Evolutionary conservation across 2,888 invertebrate species (phyloP).

Genomic region (Dolichomitus sp.): DNA sequence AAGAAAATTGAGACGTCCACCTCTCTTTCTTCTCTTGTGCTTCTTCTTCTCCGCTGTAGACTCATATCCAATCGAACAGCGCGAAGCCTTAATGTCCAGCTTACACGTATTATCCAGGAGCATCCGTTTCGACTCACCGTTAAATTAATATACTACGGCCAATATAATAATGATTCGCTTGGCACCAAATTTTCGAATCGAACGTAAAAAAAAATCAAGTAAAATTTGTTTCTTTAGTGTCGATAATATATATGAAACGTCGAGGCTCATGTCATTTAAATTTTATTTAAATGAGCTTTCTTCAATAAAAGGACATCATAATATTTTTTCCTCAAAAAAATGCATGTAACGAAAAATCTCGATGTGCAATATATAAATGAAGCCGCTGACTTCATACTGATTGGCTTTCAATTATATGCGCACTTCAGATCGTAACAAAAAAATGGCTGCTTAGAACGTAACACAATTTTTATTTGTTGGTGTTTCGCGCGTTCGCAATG

Average conservation of each 20-base stretch:
- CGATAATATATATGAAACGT: constrained; percentile 27
- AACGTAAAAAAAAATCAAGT: not conserved
- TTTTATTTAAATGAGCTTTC: not conserved
- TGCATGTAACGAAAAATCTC: too few relatives aligned
- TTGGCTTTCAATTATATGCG: not conserved
- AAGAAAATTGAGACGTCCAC: constrained; percentile 84
- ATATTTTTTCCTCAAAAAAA: too few relatives aligned
- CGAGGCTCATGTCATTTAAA: constrained; percentile 1
- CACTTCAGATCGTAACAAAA: not conserved
- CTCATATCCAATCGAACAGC: constrained; percentile 78
- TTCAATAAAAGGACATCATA: not conserved
- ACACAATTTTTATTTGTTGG: not conserved
- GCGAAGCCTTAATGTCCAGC: constrained; percentile 76
- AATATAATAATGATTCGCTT: constrained; percentile 55
- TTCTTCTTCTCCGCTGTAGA: constrained; percentile 52
- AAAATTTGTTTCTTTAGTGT: not conserved
- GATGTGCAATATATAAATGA: too few relatives aligned
- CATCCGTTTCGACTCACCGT: constrained; percentile 47
- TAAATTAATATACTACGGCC: constrained; percentile 47
- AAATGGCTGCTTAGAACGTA: not conserved
- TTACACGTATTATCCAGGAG: constrained; percentile 77
- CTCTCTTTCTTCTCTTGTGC: constrained; percentile 66
- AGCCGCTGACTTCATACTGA: too few relatives aligned
- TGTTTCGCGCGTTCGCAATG: not conserved
- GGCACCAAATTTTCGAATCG: constrained; percentile 54